Base-by-base conservation (phyloP, 2,113 vertebrate species). In the Rhinoderma darwinii region DNA sequence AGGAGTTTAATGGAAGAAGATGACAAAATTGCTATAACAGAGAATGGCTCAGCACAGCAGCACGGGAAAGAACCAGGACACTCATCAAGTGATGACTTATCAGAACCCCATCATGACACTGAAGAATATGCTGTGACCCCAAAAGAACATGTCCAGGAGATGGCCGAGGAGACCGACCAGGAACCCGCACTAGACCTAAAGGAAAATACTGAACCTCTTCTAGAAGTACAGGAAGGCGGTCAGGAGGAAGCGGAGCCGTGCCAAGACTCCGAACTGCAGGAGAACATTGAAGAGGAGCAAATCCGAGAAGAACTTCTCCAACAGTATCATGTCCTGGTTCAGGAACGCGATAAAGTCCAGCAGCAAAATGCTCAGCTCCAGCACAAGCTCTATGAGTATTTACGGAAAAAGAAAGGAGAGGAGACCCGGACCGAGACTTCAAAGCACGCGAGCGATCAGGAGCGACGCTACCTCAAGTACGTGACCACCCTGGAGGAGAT, bases 331-430 rank as follows among this genome's bases (percentile, higher is more conserved):
- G 7, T 90, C 25, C 93, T 96, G 83, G 3, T 88, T 72, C 44
- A 12, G 17, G 93, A 96, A 87, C 90, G 89, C 1, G 78, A 90
- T 12, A 88, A 73, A 18, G 90, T 91, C 84, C 91, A 37, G n/a
- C 91, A 90, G 35, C 88, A 72, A 41, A 94, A 89, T 81, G 0
- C 22, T 2, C 91, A 90, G 87, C 90, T 96, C 83, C 96, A 97
- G 89, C 59, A 87, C 74, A 92, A 88, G 90, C 91, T 97, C 82
- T 89, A 41, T 0, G 91, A 93, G 35, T 88, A 92, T 44, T 88
- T 96, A 79, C 86, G 86, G 14, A 92, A 74, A 59, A 95, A 92
- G 86, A 86, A 88, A 35, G 54, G 72, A 0, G 90, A 93, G 10
- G 59, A 86, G 8, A 17, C 17, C 0, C 84, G 47, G 66, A 5